A percentile compares a stretch with the other conserved stretches of the same genome.
Evolutionary conservation across 2,797 vertebrate genomes (phyloP).

Genomic region (Enteromius afrohamiltoni): DNA sequence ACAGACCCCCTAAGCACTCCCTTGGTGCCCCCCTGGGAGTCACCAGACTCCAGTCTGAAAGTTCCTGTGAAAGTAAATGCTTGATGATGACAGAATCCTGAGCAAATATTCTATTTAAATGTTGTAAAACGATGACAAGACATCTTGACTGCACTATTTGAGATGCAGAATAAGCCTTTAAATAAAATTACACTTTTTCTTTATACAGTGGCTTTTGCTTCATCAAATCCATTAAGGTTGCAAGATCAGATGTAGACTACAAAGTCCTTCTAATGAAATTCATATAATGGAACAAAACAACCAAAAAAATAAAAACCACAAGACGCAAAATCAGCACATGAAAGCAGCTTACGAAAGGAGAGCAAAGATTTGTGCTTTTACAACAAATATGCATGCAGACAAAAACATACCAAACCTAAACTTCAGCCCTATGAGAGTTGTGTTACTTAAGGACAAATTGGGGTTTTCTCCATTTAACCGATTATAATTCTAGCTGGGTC

Average conservation of each 20-base stretch:
- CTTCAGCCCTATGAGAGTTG: background rate
- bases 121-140: background rate
- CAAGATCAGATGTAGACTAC: conserved; percentile 8
- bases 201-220: conserved; percentile 45
- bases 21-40: background rate
- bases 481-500: conserved; percentile 19
- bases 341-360: conserved; percentile 16
- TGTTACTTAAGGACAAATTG: background rate
- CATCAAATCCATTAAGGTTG: conserved; percentile 31
- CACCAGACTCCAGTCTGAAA: background rate
- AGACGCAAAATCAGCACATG: conserved; percentile 19
- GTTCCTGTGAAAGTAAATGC: background rate
- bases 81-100: conserved; percentile 2
- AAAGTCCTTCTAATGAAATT: conserved; percentile 37
- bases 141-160: background rate
- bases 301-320: conserved; percentile 3
- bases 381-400: conserved; percentile 25
- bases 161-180: conserved; percentile 27
- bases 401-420: background rate
- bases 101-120: background rate
- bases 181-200: conserved; percentile 15
- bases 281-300: conserved; percentile 5
- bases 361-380: background rate
- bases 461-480: background rate
- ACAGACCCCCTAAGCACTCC: background rate